A percentile compares a stretch with the other conserved stretches of the same genome.
phyloP scores from a whole-genome alignment of 1,140 invertebrate genomes.

The Cyclargus thomasi region DNA sequence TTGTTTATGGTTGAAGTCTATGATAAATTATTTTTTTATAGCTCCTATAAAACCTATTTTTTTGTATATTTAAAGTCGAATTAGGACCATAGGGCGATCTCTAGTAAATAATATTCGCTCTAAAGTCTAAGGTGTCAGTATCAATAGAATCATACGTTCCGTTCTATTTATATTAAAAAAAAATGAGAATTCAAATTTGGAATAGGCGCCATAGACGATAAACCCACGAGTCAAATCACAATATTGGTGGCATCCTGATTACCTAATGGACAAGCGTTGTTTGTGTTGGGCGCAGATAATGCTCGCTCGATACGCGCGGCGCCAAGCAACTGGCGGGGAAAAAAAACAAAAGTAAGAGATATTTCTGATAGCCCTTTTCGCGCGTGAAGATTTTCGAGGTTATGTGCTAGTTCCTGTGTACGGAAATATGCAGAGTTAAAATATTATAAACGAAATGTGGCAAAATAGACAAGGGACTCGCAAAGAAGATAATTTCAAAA shows the following conservation, averaged over 20 bases:
- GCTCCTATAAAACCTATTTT: too few relatives aligned
- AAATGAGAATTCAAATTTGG: slow-evolving; percentile 17
- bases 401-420: neutral
- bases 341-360: slow-evolving; percentile 32
- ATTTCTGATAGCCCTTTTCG: slow-evolving; percentile 22
- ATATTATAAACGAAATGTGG: too few relatives aligned
- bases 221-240: slow-evolving; percentile 42
- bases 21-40: too few relatives aligned
- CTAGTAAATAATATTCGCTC: too few relatives aligned
- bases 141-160: neutral
- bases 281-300: slow-evolving; percentile 64
- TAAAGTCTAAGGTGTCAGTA: neutral
- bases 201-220: slow-evolving; percentile 7
- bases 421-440: too few relatives aligned
- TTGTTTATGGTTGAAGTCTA: too few relatives aligned
- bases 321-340: slow-evolving; percentile 52
- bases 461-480: too few relatives aligned
- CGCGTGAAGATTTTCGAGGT: neutral
- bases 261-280: slow-evolving; percentile 70
- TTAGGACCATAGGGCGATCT: too few relatives aligned
- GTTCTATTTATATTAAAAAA: neutral
- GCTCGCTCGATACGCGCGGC: slow-evolving; percentile 58
- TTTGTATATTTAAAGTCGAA: too few relatives aligned
- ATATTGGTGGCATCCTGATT: slow-evolving; percentile 66
- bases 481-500: too few relatives aligned